Base-by-base conservation (phyloP, 1,140 invertebrate species). In the Anastatus disparis region DNA sequence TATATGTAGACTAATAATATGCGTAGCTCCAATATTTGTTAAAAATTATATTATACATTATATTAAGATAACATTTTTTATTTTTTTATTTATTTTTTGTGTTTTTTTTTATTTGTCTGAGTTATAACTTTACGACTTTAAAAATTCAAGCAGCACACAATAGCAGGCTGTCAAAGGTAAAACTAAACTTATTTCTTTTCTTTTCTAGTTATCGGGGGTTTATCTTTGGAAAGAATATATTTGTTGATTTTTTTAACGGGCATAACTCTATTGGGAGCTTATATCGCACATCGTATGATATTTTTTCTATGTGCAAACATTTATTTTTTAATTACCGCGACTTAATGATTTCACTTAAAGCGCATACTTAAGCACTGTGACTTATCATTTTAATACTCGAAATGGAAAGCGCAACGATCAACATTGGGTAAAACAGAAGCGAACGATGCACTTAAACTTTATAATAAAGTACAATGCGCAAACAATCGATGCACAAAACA, bases 121-220 rank as follows among this genome's bases (percentile, higher is more conserved):
- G 65, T 67, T 67, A 56, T 58, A 48, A 29, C 42, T 40, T 67
- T 67, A 67, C 27, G 42, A 17, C 15, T n/a, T 26, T 78, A 76
- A 82, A n/a, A 80, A 76, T 68, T 78, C 73, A 83, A 82, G 82
- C 81, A 78, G 77, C 79, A 81, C 82, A 82, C 80, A 72, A 77
- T 66, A 75, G 69, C 75, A 80, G 72, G 74, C 70, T 80, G 65
- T 72, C 24, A 42, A 58, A 10, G 31, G 52, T 59, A 59, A 68
- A 50, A 27, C 65, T 68, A 59, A 15, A 56, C 10, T 24, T 48
- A 59, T 40, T 59, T 10, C 42, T 56, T 55, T n/a, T 40, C 13
- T n/a, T n/a, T n/a, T 52, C 15, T 40, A 59, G 40, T 59, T 68
- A 48, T 50, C 42, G 55, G 13, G 40, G 27, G 13, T 44, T 53